Evolutionary conservation across 1,140 invertebrate genomes (phyloP).

Genomic region (Cotesia vestalis): DNA sequence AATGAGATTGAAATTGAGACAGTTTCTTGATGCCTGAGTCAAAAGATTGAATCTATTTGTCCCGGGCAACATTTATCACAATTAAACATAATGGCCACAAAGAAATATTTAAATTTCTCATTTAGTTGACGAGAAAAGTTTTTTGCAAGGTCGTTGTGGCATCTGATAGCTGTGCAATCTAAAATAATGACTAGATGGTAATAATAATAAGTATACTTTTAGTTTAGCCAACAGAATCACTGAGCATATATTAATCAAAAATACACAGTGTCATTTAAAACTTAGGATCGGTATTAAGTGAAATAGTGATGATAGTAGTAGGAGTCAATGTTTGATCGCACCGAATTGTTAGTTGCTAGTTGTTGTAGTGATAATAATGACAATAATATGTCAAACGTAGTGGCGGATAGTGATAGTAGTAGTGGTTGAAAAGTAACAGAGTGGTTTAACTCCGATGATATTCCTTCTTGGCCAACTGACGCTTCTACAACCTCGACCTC

Average conservation of each 20-base stretch:
- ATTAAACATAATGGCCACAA: background rate
- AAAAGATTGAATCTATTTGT: background rate
- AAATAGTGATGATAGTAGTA: no score
- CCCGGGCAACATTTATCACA: background rate
- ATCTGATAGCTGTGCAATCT: no score
- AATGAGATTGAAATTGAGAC: background rate
- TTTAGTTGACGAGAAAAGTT: conserved; percentile 28
- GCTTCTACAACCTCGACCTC: conserved; percentile 18
- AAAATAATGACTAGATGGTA: background rate
- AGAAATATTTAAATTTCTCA: conserved; percentile 25
- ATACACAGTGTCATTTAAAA: no score
- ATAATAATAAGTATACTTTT: background rate
- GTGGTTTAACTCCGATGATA: background rate
- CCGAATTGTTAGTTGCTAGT: no score
- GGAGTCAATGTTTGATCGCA: no score
- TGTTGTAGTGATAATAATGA: no score
- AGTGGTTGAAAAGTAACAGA: background rate
- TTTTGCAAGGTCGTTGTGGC: conserved; percentile 7
- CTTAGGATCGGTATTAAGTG: no score
- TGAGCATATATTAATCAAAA: no score
- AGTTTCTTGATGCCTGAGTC: background rate
- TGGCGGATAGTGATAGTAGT: no score
- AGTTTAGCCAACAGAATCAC: background rate
- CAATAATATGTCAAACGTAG: no score
- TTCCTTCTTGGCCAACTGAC: conserved; percentile 23